Conservation (phyloP, 1,140 invertebrate genomes). For the Drosophila santomea region DNA sequence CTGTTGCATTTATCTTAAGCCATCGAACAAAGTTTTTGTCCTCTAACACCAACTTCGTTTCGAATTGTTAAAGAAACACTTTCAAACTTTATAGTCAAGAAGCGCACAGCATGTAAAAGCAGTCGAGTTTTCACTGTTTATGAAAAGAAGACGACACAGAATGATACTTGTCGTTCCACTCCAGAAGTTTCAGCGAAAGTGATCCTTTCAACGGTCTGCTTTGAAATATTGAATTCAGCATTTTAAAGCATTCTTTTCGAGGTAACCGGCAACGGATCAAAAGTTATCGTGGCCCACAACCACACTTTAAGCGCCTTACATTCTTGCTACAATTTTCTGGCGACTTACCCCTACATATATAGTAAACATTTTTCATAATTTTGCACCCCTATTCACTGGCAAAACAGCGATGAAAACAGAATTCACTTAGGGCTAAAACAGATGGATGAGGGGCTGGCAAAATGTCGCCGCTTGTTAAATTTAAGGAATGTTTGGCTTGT, state of each 20-base stretch:
- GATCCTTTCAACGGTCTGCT: conserved; percentile 17
- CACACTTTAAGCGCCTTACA: conserved; percentile 10
- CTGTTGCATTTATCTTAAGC: neutral
- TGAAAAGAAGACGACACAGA: neutral
- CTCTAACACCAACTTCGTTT: too few relatives aligned
- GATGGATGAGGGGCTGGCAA: conserved; percentile 41
- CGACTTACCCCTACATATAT: conserved; percentile 11
- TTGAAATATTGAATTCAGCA: conserved; percentile 10
- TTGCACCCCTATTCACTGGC: conserved; percentile 24
- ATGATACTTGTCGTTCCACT: neutral
- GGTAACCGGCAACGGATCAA: conserved; percentile 13
- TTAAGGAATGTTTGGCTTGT: conserved; percentile 71
- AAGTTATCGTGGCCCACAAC: conserved; percentile 3
- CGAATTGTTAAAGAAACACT: too few relatives aligned
- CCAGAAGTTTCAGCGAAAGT: conserved; percentile 20
- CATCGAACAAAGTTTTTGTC: neutral
- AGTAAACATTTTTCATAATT: conserved; percentile 46
- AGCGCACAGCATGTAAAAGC: neutral
- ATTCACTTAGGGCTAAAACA: conserved; percentile 66
- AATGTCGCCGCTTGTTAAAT: conserved; percentile 66
- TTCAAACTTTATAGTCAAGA: neutral
- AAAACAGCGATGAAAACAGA: conserved; percentile 23
- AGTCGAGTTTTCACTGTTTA: neutral
- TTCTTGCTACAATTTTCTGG: conserved; percentile 28
- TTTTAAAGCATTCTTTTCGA: conserved; percentile 12